phyloP scores from a whole-genome alignment of 2,113 vertebrate genomes.

The Ochotona princeps region DNA sequence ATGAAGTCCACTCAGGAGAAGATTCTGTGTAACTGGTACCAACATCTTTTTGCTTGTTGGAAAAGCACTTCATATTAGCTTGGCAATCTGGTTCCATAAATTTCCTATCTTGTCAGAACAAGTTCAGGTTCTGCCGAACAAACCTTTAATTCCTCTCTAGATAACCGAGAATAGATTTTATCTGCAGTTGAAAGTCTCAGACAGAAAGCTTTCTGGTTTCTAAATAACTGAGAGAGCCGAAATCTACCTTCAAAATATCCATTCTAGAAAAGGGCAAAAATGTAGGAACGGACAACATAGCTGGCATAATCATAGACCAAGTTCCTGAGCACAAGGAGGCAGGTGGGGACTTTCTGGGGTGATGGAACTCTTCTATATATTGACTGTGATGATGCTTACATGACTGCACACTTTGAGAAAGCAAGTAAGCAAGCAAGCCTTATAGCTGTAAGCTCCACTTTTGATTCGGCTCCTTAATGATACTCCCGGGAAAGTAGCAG shows the following conservation, averaged over 20 bases:
- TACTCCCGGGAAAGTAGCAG: too few species aligned
- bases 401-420: not conserved
- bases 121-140: not conserved
- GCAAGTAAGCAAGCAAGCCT: too few species aligned
- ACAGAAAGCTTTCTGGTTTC: not conserved
- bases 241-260: conserved; percentile 23
- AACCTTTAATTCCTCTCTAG: not conserved
- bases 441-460: not conserved
- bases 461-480: too few species aligned
- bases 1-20: not conserved
- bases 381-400: not conserved
- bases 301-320: not conserved
- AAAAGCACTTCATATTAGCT: not conserved
- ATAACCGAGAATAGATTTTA: conserved; percentile 24
- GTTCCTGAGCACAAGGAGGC: not conserved
- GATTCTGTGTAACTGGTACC: not conserved
- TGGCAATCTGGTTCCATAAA: not conserved
- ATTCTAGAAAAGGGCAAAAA: not conserved
- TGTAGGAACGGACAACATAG: not conserved
- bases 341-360: rapidly evolving
- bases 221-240: not conserved
- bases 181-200: not conserved
- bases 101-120: not conserved
- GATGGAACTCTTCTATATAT: not conserved
- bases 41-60: conserved; percentile 16